Evolutionary conservation across 2,888 invertebrate species (phyloP), one percentile per base, ranked within the genome.

Genomic region (Cordylochernes scorpioides): DNA sequence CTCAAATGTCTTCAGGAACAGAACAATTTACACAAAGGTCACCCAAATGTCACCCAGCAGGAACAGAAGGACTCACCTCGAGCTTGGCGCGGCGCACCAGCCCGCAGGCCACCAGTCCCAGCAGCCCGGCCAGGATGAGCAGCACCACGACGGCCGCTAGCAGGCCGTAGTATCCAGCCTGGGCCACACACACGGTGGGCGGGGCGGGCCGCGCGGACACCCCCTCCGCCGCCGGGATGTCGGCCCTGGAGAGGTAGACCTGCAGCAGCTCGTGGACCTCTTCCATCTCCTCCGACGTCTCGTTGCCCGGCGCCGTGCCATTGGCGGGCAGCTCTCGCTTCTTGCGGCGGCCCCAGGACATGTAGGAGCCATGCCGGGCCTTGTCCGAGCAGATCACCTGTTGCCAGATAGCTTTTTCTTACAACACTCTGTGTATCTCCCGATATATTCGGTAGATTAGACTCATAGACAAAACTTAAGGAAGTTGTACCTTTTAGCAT

Each of bases 91-190:
- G 33, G 18, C 32, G 67, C 52, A 77, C 77, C 36, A 71, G 71
- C 39, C 73, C 59, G 35, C 72, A 65, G 1, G 72, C 68, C 14
- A 69, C 62, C 27, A 72, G 57, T 13, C 73, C 61, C 44, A 74
- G 65, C 22, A 69, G 69, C 34, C 75, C 60, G 12, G 78, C 52
- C 19, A 77, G 54, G 6, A 72, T 66, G 42, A 75, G 63, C 17
- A 80, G 57, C 7, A 71, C 62, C 34, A 74, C 65, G 1, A 80
- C 62, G 0, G 74, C 71, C 2, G 69, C 68, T 28, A 82, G 61
- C 15, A 82, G 55, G 2, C 74, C 72, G 45, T 80, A 70, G 52
- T 82, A 82, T 51, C 78, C 77, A 31, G 72, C 65, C 3, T 68
- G 67, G 2, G 75, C 68, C 35, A 82, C 63, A 50, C 82, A 82